phyloP scores from a whole-genome alignment of 2,113 vertebrate species.

The Dendrocopos noguchii region DNA sequence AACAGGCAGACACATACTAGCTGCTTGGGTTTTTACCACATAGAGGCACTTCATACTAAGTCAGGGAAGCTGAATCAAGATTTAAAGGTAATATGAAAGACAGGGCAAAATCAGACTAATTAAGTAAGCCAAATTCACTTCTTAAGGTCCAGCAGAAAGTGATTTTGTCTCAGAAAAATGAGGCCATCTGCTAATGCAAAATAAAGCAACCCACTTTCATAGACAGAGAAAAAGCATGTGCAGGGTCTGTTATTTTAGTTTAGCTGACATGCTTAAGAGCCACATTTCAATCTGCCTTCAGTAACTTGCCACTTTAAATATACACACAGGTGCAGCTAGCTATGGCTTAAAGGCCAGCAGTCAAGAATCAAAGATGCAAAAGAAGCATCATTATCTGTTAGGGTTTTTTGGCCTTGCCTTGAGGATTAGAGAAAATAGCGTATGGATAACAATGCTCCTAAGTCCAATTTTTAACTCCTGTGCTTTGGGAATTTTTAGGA shows the following conservation, averaged over 20 bases:
- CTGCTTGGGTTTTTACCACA: slow-evolving; percentile 5
- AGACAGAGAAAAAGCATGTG: neutral
- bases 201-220: neutral
- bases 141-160: neutral
- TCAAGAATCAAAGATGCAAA: neutral
- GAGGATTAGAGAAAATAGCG: neutral
- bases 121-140: neutral
- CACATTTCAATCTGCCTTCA: neutral
- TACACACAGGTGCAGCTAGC: neutral
- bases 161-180: neutral
- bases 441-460: neutral
- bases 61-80: neutral
- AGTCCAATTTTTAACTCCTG: neutral
- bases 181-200: slow-evolving; percentile 34
- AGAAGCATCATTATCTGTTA: neutral
- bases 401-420: neutral
- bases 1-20: neutral
- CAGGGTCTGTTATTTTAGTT: neutral
- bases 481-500: neutral
- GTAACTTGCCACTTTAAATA: neutral
- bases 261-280: slow-evolving; percentile 6
- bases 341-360: neutral
- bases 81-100: neutral
- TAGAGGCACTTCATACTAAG: neutral
- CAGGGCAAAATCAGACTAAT: neutral